phyloP scores from a whole-genome alignment of 2,113 vertebrate genomes.

The Athene cunicularia region DNA sequence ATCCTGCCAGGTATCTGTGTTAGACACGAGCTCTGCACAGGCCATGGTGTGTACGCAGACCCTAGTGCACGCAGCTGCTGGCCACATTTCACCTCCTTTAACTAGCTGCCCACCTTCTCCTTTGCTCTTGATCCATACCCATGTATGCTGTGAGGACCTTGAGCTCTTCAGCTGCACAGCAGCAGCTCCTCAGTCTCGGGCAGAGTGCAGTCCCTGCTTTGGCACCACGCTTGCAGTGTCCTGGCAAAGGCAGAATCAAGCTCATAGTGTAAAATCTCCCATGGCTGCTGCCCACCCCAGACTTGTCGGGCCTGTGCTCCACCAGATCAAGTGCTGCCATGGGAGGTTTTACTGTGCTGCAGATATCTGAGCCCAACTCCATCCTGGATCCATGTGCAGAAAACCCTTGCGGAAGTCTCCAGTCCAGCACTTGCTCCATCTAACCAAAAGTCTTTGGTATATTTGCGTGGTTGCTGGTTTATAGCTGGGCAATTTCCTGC shows the following conservation, averaged over 20 bases:
- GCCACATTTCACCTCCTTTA: not conserved
- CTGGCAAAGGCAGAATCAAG: not conserved
- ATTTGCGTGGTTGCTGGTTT: not conserved
- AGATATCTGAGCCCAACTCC: not conserved
- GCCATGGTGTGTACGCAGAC: too few species aligned
- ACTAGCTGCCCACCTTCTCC: not conserved
- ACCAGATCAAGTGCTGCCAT: rapidly evolving
- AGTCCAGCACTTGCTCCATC: not conserved
- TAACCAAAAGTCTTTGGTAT: not conserved
- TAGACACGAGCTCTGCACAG: not conserved
- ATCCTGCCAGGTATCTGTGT: not conserved
- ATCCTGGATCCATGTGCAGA: not conserved
- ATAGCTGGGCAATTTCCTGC: not conserved
- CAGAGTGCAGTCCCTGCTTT: not conserved
- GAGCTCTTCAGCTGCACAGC: not conserved
- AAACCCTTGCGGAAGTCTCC: not conserved
- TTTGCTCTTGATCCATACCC: not conserved
- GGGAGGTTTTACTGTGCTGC: not conserved
- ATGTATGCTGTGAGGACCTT: not conserved
- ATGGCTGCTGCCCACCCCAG: not conserved
- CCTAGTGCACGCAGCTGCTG: not conserved
- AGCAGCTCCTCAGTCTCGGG: not conserved
- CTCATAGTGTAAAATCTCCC: not conserved
- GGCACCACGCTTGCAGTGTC: not conserved
- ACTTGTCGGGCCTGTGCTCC: not conserved